Evolutionary conservation across 2,888 invertebrate species (phyloP), one percentile per base, ranked within the genome.

Genomic region (Cerastoderma edule): DNA sequence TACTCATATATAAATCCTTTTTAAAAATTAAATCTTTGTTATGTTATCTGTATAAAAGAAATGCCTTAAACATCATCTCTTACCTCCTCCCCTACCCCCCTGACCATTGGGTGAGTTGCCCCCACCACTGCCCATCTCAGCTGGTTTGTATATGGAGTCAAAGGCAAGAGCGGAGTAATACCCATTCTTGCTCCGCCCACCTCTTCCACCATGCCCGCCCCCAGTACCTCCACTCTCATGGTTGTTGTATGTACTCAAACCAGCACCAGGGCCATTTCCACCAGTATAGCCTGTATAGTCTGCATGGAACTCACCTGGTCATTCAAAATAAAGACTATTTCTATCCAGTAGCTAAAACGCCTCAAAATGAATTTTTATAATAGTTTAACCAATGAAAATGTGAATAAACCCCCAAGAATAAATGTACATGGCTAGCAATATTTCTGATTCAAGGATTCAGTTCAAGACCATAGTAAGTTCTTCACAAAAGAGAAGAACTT

Each of bases 201-300:
- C 89, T 24, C 88, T 77, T n/a, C 89, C 89, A 10, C 88, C 89
- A 63, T 89, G 88, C 28, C 85, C 89, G 8, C 83, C 89, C 24
- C 88, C 89, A 8, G 85, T 82, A 1, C 88, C 89, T 10, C 86
- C 86, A 30, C 73, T 67, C 30, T 77, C 74, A 44, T 80, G 54
- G 4, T 66, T 56, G 39, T 76, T 67, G 50, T 50, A 50, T 46
- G 82, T 75, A 63, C 44, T 57, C 10, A 77, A 65, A 13, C 89
- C 88, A 10, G 73, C 64, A 0, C 88, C 88, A 8, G 83, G 85
- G 8, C 89, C 89, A 28, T 67, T 33, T 16, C 78, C 82, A 10
- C 72, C 79, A 28, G 80, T 28, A 65, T 82, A 81, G 0, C 88
- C 89, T 16, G 86, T 85, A 66, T 65, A 83, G 67, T 88, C 86